Evolutionary conservation across 2,888 invertebrate genomes (phyloP).

Genomic region (Trichopria drosophilae): DNA sequence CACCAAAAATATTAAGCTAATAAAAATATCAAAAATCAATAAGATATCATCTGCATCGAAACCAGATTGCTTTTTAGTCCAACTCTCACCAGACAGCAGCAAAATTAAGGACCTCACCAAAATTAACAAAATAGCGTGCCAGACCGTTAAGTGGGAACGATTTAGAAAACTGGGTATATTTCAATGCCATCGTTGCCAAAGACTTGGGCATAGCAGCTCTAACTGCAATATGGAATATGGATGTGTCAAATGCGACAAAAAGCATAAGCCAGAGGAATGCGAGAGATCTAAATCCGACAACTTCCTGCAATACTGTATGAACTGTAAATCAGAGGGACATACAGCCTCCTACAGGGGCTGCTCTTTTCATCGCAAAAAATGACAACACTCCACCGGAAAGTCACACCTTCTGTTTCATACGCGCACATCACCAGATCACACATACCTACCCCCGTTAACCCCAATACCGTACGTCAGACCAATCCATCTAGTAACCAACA

Average conservation of each 20-base stretch:
- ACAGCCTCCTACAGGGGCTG: too few species aligned
- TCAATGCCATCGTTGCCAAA: conserved; percentile 8
- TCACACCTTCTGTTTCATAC: too few species aligned
- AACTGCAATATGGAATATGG: neutral
- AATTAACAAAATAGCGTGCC: conserved; percentile 5
- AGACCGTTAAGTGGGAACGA: conserved; percentile 11
- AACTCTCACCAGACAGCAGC: conserved; percentile 8
- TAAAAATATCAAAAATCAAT: conserved; percentile 20
- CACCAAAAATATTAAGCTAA: conserved; percentile 9
- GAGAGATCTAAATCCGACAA: too few species aligned
- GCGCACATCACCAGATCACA: too few species aligned
- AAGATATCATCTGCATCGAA: conserved; percentile 15
- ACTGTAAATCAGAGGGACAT: too few species aligned
- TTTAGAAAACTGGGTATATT: neutral
- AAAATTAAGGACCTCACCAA: neutral
- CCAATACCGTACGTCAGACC: too few species aligned
- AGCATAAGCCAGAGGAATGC: too few species aligned
- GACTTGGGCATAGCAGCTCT: neutral
- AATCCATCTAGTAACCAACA: too few species aligned
- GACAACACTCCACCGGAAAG: too few species aligned
- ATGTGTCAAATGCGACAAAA: conserved; percentile 18
- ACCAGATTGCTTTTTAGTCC: conserved; percentile 12
- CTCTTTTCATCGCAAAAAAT: too few species aligned
- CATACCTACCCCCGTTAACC: too few species aligned
- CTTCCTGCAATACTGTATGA: too few species aligned